phyloP scores from a whole-genome alignment of 2,888 invertebrate species.

The Ferdinandea cuprea region DNA sequence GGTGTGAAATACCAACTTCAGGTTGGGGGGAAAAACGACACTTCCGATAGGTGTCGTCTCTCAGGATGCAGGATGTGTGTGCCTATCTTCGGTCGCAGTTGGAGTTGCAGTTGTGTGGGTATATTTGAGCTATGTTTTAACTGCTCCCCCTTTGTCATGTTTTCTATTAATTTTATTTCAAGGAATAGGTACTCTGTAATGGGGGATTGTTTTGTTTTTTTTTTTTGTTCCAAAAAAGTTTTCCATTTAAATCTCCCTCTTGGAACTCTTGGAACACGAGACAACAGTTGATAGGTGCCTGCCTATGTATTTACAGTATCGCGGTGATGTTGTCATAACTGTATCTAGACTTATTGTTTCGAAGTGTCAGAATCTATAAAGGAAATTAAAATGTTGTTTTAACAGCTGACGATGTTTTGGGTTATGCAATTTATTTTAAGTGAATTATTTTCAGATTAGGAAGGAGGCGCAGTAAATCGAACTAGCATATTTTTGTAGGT shows the following conservation, averaged over 20 bases:
- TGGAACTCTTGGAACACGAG: neutral
- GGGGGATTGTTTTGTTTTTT: conserved; percentile 27
- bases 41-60: conserved; percentile 72
- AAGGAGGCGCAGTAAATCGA: neutral
- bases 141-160: conserved; percentile 5
- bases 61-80: conserved; percentile 67
- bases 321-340: neutral
- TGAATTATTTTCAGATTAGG: neutral
- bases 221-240: conserved; percentile 43
- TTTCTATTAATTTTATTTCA: conserved; percentile 69
- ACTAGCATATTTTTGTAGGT: too few species aligned
- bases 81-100: conserved; percentile 36
- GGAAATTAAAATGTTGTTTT: conserved; percentile 60
- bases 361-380: conserved; percentile 29
- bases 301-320: neutral
- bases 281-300: conserved; percentile 47
- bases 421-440: neutral
- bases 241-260: conserved; percentile 6
- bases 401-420: neutral
- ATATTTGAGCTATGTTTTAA: conserved; percentile 20
- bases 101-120: conserved; percentile 5
- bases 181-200: neutral
- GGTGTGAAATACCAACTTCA: conserved; percentile 34
- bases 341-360: conserved; percentile 22
- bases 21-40: conserved; percentile 37